Percentiles rank a stretch among this genome's conserved stretches.
Evolutionary conservation across 2,888 invertebrate genomes (phyloP).

Genomic region (Aquatica leii): DNA sequence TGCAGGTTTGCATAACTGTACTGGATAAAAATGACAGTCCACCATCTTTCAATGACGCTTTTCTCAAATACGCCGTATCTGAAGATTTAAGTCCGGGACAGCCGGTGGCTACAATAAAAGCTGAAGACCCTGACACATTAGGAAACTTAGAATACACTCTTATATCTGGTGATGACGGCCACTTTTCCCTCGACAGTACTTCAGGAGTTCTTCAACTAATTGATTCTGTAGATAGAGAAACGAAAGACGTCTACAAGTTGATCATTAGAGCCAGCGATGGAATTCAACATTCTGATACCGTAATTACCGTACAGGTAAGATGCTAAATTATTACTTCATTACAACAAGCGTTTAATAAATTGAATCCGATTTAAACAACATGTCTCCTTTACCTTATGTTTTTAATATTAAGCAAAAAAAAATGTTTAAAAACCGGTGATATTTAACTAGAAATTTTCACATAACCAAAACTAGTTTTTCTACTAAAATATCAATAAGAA

Average conservation of each 20-base stretch:
- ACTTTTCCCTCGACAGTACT: slow-evolving; percentile 75
- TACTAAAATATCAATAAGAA: too few species aligned
- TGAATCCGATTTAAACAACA: slow-evolving; percentile 18
- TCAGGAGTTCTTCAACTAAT: slow-evolving; percentile 78
- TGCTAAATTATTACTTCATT: slow-evolving; percentile 35
- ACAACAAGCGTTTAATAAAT: slow-evolving; percentile 24
- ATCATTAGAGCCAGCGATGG: slow-evolving; percentile 89
- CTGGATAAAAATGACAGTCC: slow-evolving; percentile 95
- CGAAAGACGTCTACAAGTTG: slow-evolving; percentile 79
- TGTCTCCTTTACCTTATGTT: too few species aligned
- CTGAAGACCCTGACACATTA: slow-evolving; percentile 86
- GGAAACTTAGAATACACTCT: slow-evolving; percentile 80
- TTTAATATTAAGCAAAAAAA: too few species aligned
- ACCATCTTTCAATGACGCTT: slow-evolving; percentile 83
- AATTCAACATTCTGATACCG: slow-evolving; percentile 82
- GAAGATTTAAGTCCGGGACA: slow-evolving; percentile 88
- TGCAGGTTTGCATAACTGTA: slow-evolving; percentile 85
- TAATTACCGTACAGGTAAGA: slow-evolving; percentile 80
- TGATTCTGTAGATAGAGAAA: slow-evolving; percentile 86
- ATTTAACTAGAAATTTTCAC: too few species aligned
- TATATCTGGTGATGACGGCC: slow-evolving; percentile 70
- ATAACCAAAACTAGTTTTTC: too few species aligned
- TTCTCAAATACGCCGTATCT: slow-evolving; percentile 77
- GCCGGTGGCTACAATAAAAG: slow-evolving; percentile 77
- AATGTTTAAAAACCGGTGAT: too few species aligned